Percentiles rank a stretch among this genome's conserved stretches.
Conservation (phyloP, 2,888 invertebrate genomes). For the Lymantria dispar region DNA sequence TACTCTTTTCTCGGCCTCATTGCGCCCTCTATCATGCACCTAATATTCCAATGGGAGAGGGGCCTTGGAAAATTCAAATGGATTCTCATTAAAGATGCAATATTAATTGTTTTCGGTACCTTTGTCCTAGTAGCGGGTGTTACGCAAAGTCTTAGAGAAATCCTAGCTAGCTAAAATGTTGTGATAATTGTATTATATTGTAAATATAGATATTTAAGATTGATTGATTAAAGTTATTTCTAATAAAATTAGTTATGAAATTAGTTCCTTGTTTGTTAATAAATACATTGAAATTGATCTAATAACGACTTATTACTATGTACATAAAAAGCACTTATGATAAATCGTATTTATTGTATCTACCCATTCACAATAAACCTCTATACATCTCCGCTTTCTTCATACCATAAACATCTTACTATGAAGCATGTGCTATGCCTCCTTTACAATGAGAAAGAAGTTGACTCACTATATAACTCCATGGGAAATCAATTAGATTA, state of each 20-base stretch:
- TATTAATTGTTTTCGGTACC: constrained; percentile 83
- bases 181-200: constrained; percentile 14
- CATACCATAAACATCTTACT: too few relatives aligned
- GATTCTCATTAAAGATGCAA: constrained; percentile 85
- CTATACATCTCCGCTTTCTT: too few relatives aligned
- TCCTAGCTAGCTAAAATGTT: constrained; percentile 20
- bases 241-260: background rate
- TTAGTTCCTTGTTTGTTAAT: background rate
- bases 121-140: constrained; percentile 87
- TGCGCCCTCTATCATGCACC: constrained; percentile 88
- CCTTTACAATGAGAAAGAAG: too few relatives aligned
- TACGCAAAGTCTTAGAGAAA: constrained; percentile 72
- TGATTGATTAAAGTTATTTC: background rate
- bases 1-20: constrained; percentile 89
- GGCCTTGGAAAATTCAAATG: constrained; percentile 86
- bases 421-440: too few relatives aligned
- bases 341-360: too few relatives aligned
- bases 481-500: too few relatives aligned
- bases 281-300: background rate
- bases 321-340: too few relatives aligned
- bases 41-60: constrained; percentile 86
- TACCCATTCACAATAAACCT: too few relatives aligned
- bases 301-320: too few relatives aligned
- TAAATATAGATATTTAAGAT: constrained; percentile 23
- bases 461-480: too few relatives aligned